Evolutionary conservation across 2,888 invertebrate genomes (phyloP).

Genomic region (Coenonympha arcania): DNA sequence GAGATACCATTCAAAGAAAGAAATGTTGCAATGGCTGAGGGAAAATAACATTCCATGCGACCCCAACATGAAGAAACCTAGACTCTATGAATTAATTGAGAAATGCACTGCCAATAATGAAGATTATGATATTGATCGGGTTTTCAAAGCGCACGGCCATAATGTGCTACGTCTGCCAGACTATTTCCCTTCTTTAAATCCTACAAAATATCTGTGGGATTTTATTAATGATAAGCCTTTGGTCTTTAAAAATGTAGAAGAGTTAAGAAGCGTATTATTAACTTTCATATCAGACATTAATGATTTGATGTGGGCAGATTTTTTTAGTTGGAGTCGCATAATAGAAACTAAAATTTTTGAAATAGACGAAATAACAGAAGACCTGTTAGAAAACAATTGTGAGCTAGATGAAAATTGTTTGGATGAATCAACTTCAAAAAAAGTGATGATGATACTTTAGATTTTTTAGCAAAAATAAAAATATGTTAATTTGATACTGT

Average conservation of each 20-base stretch:
- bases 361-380: conserved; percentile 29
- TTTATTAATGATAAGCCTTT: conserved; percentile 14
- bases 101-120: conserved; percentile 28
- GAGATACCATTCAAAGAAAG: conserved; percentile 40
- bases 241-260: conserved; percentile 14
- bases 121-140: conserved; percentile 35
- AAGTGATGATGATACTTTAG: not conserved
- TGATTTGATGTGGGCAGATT: conserved; percentile 23
- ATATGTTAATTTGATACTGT: too few relatives aligned
- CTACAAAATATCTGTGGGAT: conserved; percentile 41
- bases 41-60: conserved; percentile 42
- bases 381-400: conserved; percentile 12
- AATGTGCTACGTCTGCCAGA: conserved; percentile 42
- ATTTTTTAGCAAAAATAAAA: not conserved
- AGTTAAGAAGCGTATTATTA: conserved; percentile 16
- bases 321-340: conserved; percentile 26
- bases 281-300: conserved; percentile 17
- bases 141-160: conserved; percentile 43
- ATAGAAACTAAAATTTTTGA: conserved; percentile 34
- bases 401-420: conserved; percentile 9
- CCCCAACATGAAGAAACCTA: conserved; percentile 39
- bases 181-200: conserved; percentile 39
- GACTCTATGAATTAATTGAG: conserved; percentile 41
- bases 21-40: conserved; percentile 42
- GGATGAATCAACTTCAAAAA: not conserved